phyloP scores from a whole-genome alignment of 2,113 vertebrate genomes.

The Mellivora capensis region DNA sequence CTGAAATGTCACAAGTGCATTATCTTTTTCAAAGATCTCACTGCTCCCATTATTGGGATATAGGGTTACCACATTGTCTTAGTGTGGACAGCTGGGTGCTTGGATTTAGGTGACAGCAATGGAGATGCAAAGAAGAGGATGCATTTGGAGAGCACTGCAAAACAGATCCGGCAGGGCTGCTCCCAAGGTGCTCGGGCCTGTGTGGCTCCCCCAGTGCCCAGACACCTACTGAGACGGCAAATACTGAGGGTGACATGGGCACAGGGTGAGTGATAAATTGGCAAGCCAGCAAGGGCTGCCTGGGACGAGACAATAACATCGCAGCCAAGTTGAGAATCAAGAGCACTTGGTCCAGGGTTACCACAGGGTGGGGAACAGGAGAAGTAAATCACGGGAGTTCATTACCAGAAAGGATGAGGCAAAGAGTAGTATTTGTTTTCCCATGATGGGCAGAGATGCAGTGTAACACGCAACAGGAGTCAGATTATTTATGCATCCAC shows the following conservation, averaged over 20 bases:
- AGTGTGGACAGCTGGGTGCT: background rate
- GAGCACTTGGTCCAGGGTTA: background rate
- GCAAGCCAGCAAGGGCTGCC: background rate
- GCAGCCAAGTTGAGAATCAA: background rate
- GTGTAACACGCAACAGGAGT: background rate
- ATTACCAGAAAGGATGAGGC: background rate
- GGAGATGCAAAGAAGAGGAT: background rate
- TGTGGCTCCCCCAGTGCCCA: background rate
- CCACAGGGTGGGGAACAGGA: background rate
- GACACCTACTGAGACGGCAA: background rate
- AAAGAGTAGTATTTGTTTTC: background rate
- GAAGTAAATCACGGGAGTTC: background rate
- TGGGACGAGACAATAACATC: background rate
- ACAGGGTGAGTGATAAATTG: background rate
- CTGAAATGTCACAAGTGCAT: background rate
- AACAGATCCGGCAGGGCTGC: background rate
- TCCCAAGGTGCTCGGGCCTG: background rate
- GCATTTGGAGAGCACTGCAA: background rate
- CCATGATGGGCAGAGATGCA: background rate
- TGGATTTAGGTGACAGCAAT: background rate
- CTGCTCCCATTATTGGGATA: background rate
- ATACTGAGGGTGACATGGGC: background rate
- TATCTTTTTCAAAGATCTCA: background rate
- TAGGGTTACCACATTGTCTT: background rate
- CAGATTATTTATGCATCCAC: background rate